Evolutionary conservation across 1,140 invertebrate species (phyloP).

Genomic region (Heterodera schachtii): DNA sequence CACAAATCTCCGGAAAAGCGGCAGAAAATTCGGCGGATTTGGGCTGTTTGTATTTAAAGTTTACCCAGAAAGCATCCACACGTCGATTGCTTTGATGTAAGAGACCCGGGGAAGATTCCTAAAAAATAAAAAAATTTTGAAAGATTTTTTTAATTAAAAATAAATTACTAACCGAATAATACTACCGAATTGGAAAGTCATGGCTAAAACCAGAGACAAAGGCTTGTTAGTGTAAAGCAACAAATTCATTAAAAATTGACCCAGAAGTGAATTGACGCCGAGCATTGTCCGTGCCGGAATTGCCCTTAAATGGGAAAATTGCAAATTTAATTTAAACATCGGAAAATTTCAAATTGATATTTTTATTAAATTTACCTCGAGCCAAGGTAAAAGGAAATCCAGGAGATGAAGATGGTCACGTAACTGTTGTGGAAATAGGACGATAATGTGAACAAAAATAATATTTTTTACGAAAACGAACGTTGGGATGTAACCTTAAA

Average conservation of each 20-base stretch:
- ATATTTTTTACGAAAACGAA: neutral
- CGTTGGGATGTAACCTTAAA: slow-evolving; percentile 33
- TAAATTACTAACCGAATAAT: slow-evolving; percentile 48
- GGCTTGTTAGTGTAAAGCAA: no score
- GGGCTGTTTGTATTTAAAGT: neutral
- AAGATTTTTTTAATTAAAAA: neutral
- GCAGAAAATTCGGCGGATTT: no score
- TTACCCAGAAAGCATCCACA: slow-evolving; percentile 51
- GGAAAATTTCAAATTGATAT: no score
- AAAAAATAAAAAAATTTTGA: neutral
- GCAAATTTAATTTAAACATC: no score
- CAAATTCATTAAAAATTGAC: slow-evolving; percentile 26
- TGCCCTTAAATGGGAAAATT: slow-evolving; percentile 46
- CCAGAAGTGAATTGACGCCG: slow-evolving; percentile 60
- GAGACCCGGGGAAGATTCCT: slow-evolving; percentile 61
- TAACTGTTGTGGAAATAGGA: slow-evolving; percentile 49
- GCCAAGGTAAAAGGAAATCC: slow-evolving; percentile 65
- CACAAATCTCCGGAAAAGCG: no score
- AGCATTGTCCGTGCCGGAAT: slow-evolving; percentile 65
- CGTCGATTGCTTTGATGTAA: slow-evolving; percentile 61
- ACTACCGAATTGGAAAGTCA: slow-evolving; percentile 65
- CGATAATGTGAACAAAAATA: neutral
- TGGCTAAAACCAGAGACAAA: slow-evolving; percentile 21
- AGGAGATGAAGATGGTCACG: slow-evolving; percentile 64
- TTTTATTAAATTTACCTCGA: slow-evolving; percentile 40